Evolutionary conservation across 1,140 invertebrate species (phyloP).

Genomic region (Chironomus tepperi): DNA sequence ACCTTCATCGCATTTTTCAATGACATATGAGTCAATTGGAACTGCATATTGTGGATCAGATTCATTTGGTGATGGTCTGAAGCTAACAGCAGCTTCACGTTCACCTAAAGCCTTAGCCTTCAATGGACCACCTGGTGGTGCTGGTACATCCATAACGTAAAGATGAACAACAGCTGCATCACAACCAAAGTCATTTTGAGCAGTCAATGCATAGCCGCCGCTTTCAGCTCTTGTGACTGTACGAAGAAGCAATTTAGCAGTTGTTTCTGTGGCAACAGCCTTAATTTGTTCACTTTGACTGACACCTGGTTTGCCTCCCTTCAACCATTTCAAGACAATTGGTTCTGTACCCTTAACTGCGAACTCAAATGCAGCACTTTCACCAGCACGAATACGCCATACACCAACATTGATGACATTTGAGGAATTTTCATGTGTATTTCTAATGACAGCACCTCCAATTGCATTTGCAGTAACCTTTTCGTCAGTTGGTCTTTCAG

Average conservation of each 20-base stretch:
- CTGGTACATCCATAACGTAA: slow-evolving; percentile 82
- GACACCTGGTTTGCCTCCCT: neutral
- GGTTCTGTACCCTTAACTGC: slow-evolving; percentile 9
- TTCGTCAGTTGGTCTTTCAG: neutral
- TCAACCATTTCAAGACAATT: slow-evolving; percentile 17
- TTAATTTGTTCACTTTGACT: slow-evolving; percentile 5
- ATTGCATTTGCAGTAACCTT: neutral
- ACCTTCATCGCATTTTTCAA: slow-evolving; percentile 90
- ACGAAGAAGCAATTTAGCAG: slow-evolving; percentile 78
- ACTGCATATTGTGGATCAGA: slow-evolving; percentile 52
- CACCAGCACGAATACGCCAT: slow-evolving; percentile 9
- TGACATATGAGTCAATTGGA: slow-evolving; percentile 81
- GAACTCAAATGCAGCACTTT: slow-evolving; percentile 19
- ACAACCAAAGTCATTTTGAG: slow-evolving; percentile 88
- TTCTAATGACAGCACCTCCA: neutral
- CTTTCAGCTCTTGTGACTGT: slow-evolving; percentile 81
- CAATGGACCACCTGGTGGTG: slow-evolving; percentile 83
- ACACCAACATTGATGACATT: slow-evolving; percentile 18
- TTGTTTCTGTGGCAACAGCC: slow-evolving; percentile 2
- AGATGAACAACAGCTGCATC: slow-evolving; percentile 89
- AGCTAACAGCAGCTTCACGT: slow-evolving; percentile 59
- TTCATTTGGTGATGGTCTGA: slow-evolving; percentile 86
- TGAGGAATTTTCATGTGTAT: slow-evolving; percentile 3
- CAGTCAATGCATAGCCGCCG: slow-evolving; percentile 82
- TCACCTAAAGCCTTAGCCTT: slow-evolving; percentile 59